Evolutionary conservation across 2,888 invertebrate species (phyloP), one percentile per base, ranked within the genome.

Genomic region (Frankliniella intonsa): DNA sequence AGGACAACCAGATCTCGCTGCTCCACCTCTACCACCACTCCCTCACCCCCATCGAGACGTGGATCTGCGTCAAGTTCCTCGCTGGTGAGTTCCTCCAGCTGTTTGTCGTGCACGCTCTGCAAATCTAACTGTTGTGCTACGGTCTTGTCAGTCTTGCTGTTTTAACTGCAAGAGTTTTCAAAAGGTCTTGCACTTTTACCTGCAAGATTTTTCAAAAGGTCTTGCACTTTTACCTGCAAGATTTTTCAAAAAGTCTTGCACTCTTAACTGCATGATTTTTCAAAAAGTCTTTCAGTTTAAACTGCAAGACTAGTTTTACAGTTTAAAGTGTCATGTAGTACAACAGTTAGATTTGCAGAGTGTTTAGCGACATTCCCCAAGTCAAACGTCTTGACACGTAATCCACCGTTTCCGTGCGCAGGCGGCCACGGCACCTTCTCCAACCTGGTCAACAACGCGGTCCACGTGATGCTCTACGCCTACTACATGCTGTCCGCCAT

Each of bases 371-470:
- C n/a, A n/a, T n/a, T n/a, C 65, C 80, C 82, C 65, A 81, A 81
- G 3, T 69, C 17, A 17, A 55, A 49, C 38, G 79, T 80, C 55
- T 80, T n/a, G 19, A 25, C 51, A 80, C 5, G 76, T 62, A 50
- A 55, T 82, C n/a, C n/a, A n/a, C n/a, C n/a, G n/a, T n/a, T 80
- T 85, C 84, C 80, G 62, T 83, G 88, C 85, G 86, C 89, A 92
- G 95, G 95, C 87, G 96, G 96, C 22, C 96, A 96, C 87, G 95
- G 95, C 83, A 96, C 96, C 17, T 94, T 96, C 88, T 95, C 95
- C 83, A 94, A 95, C 87, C 90, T 95, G 85, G 92, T 96, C 86
- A 96, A 96, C 90, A 95, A 95, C 86, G 89, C 94, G 84, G 95
- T 96, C 8, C 96, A 96, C 87, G 91, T 95, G 81, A 91, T 95